Base-by-base conservation (phyloP, 2,797 vertebrate species). In the Acestrorhynchus altus region DNA sequence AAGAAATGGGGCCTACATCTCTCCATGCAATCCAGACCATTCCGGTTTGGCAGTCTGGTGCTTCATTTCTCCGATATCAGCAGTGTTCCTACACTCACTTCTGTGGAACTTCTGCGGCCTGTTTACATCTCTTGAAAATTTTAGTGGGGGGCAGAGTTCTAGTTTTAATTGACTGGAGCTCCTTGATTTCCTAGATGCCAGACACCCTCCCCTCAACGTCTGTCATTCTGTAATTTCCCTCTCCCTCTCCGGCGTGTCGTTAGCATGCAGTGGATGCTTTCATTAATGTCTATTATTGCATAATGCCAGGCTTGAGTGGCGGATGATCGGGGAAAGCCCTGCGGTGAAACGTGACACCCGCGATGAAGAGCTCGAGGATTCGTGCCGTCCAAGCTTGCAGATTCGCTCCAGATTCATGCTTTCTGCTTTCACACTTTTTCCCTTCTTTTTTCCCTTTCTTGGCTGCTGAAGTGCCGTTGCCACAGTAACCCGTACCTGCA, bases 41-140 rank as follows among this genome's bases (percentile, higher is more conserved):
- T 2, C 31, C 6, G 2, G 31, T 35, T 35, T 35, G n/a, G n/a
- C n/a, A n/a, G n/a, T n/a, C n/a, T n/a, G n/a, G n/a, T n/a, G n/a
- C n/a, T n/a, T n/a, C n/a, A n/a, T n/a, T n/a, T n/a, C n/a, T n/a
- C n/a, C n/a, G n/a, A n/a, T n/a, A n/a, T n/a, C n/a, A n/a, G n/a
- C n/a, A n/a, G n/a, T 39, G 51, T 65, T 40, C 1, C 70, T 46
- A 6, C 31, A 6, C 39, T 46, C 15, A 1, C 1, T 51, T 20
- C 40, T 4, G 7, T 13, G 7, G 20, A 26, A n/a, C 61, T 65
- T 60, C 61, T 22, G 13, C 76, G 59, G 46, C 74, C 75, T 77
- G 69, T 83, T 85, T 81, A 79, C 59, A 65, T 52, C 59, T 73
- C 57, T 76, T 42, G 13, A 78, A 72, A 78, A 35, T 66, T 73